A percentile compares a stretch with the other conserved stretches of the same genome.
phyloP scores from a whole-genome alignment of 2,888 invertebrate species.

The Agrilus cyanescens region DNA sequence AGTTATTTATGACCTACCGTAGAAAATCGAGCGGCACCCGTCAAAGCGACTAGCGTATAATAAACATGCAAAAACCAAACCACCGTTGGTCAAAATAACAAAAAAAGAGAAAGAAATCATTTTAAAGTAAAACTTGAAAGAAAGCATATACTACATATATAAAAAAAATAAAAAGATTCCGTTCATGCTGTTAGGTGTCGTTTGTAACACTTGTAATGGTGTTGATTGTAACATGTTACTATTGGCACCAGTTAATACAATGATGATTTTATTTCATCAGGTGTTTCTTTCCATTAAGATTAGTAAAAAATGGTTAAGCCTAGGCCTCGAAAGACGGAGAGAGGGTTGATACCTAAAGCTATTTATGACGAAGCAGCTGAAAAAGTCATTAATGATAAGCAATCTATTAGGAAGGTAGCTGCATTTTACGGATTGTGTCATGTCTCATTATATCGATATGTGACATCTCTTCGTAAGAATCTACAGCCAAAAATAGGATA shows the following conservation, averaged over 20 bases:
- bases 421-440: constrained; percentile 7
- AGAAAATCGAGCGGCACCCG: no score
- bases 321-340: constrained; percentile 4
- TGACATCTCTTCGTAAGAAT: constrained; percentile 1
- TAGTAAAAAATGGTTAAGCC: constrained; percentile 2
- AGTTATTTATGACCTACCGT: no score
- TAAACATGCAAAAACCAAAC: no score
- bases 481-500: not conserved
- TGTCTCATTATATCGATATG: constrained; percentile 4
- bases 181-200: constrained; percentile 1
- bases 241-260: constrained; percentile 1
- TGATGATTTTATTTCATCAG: not conserved
- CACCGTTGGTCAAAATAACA: no score
- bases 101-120: no score
- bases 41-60: no score
- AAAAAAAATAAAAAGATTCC: no score
- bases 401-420: constrained; percentile 5
- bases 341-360: constrained; percentile 4
- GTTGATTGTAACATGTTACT: constrained; percentile 7
- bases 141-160: no score
- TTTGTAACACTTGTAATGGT: constrained; percentile 3
- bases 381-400: constrained; percentile 4
- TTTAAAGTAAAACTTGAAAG: no score
- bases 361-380: constrained; percentile 7
- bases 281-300: not conserved